Conservation (phyloP, 2,797 vertebrate genomes). For the Yasuhikotakia modesta region DNA sequence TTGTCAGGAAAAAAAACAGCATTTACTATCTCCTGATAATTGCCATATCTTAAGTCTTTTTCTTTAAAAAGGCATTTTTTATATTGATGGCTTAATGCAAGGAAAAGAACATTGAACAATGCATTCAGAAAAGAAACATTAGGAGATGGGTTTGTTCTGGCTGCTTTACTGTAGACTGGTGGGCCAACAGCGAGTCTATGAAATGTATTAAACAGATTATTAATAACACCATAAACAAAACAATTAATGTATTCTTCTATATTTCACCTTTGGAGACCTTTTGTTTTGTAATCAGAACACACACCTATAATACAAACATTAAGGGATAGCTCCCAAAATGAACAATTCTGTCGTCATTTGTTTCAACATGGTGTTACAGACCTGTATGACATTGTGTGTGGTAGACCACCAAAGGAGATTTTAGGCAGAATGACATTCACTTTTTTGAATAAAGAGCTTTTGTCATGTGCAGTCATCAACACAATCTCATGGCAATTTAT, state of each 20-base stretch:
- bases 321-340: background rate
- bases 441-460: too few relatives aligned
- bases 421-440: too few relatives aligned
- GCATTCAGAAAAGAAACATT: conserved; percentile 8
- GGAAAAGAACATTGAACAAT: too few relatives aligned
- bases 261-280: background rate
- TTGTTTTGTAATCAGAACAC: background rate
- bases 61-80: conserved; percentile 21
- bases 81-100: conserved; percentile 21
- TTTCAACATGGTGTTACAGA: too few relatives aligned
- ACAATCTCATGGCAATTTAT: too few relatives aligned
- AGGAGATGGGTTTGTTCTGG: background rate
- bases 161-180: conserved; percentile 34
- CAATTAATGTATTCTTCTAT: background rate
- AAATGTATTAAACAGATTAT: background rate
- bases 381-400: too few relatives aligned
- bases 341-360: background rate
- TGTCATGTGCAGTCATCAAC: too few relatives aligned
- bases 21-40: conserved; percentile 60
- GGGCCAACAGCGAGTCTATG: background rate
- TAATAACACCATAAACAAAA: background rate
- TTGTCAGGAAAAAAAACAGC: conserved; percentile 58
- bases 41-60: conserved; percentile 61
- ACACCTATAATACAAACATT: background rate
- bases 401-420: too few relatives aligned